Base-by-base conservation (phyloP, 2,113 vertebrate genomes). In the Stigmatopora nigra region DNA sequence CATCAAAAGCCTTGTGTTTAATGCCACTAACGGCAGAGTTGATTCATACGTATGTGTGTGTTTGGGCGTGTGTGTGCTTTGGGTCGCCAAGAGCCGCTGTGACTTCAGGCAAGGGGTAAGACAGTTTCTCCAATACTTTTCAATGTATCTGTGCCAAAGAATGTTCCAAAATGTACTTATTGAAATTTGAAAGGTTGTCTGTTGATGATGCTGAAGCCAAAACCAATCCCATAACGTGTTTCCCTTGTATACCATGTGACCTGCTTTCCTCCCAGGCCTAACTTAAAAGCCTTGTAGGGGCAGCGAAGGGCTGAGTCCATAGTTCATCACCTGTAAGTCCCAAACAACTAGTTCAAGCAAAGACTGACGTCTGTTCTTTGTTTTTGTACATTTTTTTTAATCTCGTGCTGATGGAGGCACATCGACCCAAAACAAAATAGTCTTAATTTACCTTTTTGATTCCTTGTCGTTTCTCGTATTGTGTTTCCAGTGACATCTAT, bases 201-300 rank as follows among this genome's bases (percentile, higher is more conserved):
- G 60, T 78, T 82, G 77, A 78, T 86, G 67, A 80, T 88, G 84
- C 80, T 81, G 69, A 76, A 84, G 83, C 51, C 77, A 85, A 77
- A 79, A 75, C 80, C 70, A 90, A 84, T 72, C 81, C 77, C 84
- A 84, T 87, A 80, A 84, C 72, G 61, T 83, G 77, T 88, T 84
- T 82, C 80, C 86, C 80, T 85, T 97, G 93, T 97, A 95, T 95
- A 99, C 92, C 90, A 89, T 91, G 95, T 95, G 94, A 98, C 96
- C 93, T 97, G 94, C 95, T 98, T 95, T 97, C 96, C 97, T 97
- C 96, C 95, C 97, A 99, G 95, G 93, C 94, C 94, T 99, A 98
- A 96, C 94, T 95, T 92, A 86, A 90, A 96, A 98, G 96, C 94
- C 94, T 95, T 96, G 94, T 96, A 96, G 94, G 94, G 87, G 94